phyloP scores from a whole-genome alignment of 2,888 invertebrate species.

The Pantelozetes paolii region DNA sequence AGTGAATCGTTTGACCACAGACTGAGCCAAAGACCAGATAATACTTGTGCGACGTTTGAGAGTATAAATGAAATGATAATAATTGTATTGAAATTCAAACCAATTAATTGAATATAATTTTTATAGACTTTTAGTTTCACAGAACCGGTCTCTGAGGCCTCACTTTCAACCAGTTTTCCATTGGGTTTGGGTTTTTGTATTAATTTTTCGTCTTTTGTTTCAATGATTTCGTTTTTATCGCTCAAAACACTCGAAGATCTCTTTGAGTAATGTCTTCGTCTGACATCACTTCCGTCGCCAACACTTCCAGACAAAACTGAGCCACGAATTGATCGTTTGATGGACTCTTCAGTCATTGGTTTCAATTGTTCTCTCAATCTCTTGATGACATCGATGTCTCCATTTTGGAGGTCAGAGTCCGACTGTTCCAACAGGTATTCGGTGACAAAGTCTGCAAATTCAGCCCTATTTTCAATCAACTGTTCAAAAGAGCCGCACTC shows the following conservation, averaged over 20 bases:
- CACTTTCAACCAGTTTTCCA: slow-evolving; percentile 45
- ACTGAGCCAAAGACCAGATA: slow-evolving; percentile 46
- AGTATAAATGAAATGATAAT: slow-evolving; percentile 28
- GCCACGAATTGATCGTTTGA: background rate
- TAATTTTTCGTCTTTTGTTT: background rate
- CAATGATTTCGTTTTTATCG: background rate
- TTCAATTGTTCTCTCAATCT: slow-evolving; percentile 31
- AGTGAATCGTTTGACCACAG: slow-evolving; percentile 48
- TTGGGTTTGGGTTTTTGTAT: background rate
- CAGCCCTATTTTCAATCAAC: slow-evolving; percentile 68
- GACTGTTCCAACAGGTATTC: slow-evolving; percentile 51
- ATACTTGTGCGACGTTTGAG: slow-evolving; percentile 29
- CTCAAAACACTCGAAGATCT: slow-evolving; percentile 18
- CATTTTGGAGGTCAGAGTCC: slow-evolving; percentile 7
- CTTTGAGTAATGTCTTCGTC: background rate
- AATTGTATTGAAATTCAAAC: slow-evolving; percentile 22
- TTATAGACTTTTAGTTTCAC: slow-evolving; percentile 45
- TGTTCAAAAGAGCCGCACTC: slow-evolving; percentile 86
- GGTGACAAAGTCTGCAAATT: slow-evolving; percentile 58
- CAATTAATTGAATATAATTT: slow-evolving; percentile 40
- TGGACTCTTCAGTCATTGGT: slow-evolving; percentile 23
- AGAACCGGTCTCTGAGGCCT: slow-evolving; percentile 54
- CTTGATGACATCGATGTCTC: slow-evolving; percentile 19
- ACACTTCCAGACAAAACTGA: background rate
- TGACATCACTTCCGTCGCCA: background rate